Evolutionary conservation across 2,888 invertebrate genomes (phyloP), one percentile per base, ranked within the genome.

Genomic region (Drosophila phalerata): DNA sequence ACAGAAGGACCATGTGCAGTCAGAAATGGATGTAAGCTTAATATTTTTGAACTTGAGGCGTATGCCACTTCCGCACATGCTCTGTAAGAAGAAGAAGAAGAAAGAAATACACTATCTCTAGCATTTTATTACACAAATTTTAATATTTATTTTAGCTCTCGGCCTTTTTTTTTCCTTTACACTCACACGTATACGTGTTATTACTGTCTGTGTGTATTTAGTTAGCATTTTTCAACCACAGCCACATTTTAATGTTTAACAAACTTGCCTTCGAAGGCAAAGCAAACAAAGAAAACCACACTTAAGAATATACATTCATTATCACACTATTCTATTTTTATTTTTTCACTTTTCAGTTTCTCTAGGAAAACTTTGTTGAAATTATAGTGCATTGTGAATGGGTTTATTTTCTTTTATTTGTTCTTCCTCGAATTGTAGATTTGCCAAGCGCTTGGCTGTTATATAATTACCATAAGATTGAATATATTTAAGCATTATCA

Each of bases 121-220:
- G 66, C 68, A 85, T 87, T 85, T 85, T 88, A 77, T 82, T 85
- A 69, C 78, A 78, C 63, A 80, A 81, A 86, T 86, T 84, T 78
- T 84, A 84, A 88, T 88, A 84, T 86, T 88, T 88, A 71, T 83
- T 88, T 84, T 86, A 70, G 56, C 68, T 72, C 56, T 73, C 73
- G 69, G 67, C 78, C 75, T 86, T 80, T 53, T 77, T 85, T 79
- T 85, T 60, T 64, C 69, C 73, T 73, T 52, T 65, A 43, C 25
- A 40, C 48, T 52, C 47, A 47, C 25, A 38, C 55, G 42, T 3
- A 47, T 11, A 40, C 37, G 19, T 6, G 38, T 22, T 38, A 40
- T 49, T 49, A 22, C 58, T 62, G 68, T 58, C 60, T 70, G 64
- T 64, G 49, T 48, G 68, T 73, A 65, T 81, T 82, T 73, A 85